phyloP scores from a whole-genome alignment of 2,113 vertebrate genomes.

The Pao palembangensis region DNA sequence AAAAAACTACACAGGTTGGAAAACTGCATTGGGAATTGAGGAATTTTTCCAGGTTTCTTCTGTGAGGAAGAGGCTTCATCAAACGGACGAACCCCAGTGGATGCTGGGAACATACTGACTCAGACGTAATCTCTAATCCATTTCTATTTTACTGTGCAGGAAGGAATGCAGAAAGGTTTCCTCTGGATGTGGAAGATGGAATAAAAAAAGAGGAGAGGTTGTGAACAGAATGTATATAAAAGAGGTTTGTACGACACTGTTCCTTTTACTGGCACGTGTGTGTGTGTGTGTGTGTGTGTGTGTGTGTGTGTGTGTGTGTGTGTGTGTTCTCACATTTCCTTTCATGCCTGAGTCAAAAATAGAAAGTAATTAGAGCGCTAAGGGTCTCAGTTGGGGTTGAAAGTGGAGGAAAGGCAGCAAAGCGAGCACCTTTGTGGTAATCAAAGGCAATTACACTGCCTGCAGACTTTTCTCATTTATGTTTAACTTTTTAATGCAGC shows the following conservation, averaged over 20 bases:
- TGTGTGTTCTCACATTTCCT: neutral
- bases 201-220: too few species aligned
- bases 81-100: conserved; percentile 49
- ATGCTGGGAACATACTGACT: conserved; percentile 48
- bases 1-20: conserved; percentile 22
- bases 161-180: too few species aligned
- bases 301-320: too few species aligned
- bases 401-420: conserved; percentile 59
- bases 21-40: conserved; percentile 33
- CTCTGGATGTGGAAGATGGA: too few species aligned
- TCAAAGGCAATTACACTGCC: conserved; percentile 47
- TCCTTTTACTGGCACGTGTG: too few species aligned
- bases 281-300: too few species aligned
- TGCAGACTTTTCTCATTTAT: too few species aligned
- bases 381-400: conserved; percentile 63
- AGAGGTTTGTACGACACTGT: too few species aligned
- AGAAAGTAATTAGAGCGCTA: conserved; percentile 75
- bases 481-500: conserved; percentile 38
- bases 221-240: too few species aligned
- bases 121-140: conserved; percentile 52
- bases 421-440: conserved; percentile 40
- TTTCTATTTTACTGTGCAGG: conserved; percentile 10
- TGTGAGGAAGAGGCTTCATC: conserved; percentile 40
- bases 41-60: conserved; percentile 12
- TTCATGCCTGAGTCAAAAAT: conserved; percentile 59